Evolutionary conservation across 2,113 vertebrate species (phyloP).

Genomic region (Meles meles): DNA sequence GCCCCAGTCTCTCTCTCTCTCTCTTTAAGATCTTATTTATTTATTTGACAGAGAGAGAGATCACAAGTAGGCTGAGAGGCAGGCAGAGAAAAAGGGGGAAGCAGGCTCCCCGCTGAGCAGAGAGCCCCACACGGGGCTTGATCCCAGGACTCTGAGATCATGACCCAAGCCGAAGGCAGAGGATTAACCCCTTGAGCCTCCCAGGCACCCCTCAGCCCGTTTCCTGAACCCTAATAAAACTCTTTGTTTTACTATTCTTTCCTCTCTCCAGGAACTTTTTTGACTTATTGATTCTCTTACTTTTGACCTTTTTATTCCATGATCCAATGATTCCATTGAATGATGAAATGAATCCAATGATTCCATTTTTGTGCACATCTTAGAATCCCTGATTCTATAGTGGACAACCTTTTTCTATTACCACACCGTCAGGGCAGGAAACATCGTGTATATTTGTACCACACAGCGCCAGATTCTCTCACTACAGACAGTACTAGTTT

Average conservation of each 20-base stretch:
- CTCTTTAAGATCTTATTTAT: too few relatives aligned
- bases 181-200: too few relatives aligned
- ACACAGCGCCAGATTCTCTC: background rate
- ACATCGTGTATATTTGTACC: accelerated
- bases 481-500: background rate
- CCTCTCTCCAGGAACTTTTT: background rate
- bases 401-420: background rate
- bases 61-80: too few relatives aligned
- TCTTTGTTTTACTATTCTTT: background rate
- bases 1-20: background rate
- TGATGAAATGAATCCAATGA: background rate
- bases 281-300: background rate
- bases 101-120: too few relatives aligned
- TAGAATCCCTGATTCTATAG: background rate
- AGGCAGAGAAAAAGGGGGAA: too few relatives aligned
- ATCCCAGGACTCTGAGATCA: too few relatives aligned
- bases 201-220: background rate
- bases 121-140: too few relatives aligned
- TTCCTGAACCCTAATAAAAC: background rate
- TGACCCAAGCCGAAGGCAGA: too few relatives aligned
- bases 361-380: background rate
- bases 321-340: background rate
- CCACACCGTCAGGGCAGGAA: background rate
- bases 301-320: background rate
- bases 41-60: too few relatives aligned